phyloP scores from a whole-genome alignment of 2,888 invertebrate genomes.

The Ellobium chinense region DNA sequence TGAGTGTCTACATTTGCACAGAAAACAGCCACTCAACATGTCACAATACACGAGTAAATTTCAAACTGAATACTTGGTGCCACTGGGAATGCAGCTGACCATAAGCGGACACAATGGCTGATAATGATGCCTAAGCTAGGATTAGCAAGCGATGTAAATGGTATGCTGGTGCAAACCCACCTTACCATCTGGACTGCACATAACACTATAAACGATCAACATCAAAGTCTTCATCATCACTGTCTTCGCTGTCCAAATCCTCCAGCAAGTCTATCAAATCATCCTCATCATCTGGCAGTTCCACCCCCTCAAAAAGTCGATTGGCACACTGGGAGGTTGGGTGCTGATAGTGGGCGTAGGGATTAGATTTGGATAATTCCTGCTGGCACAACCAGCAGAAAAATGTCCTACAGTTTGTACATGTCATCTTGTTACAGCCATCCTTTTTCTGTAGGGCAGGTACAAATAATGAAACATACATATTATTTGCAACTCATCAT shows the following conservation, averaged over 20 bases:
- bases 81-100: too few relatives aligned
- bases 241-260: not conserved
- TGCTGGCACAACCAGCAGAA: constrained; percentile 84
- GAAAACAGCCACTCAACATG: too few relatives aligned
- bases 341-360: constrained; percentile 83
- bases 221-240: constrained; percentile 31
- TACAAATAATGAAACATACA: not conserved
- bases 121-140: too few relatives aligned
- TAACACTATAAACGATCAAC: constrained; percentile 19
- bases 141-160: too few relatives aligned
- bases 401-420: constrained; percentile 82
- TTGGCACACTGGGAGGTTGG: constrained; percentile 80
- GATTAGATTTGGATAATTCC: constrained; percentile 80
- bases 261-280: not conserved
- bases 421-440: constrained; percentile 86
- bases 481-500: too few relatives aligned
- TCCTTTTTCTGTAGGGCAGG: constrained; percentile 82
- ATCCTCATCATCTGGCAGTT: constrained; percentile 44
- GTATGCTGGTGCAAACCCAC: too few relatives aligned
- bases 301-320: constrained; percentile 80
- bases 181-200: not conserved
- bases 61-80: too few relatives aligned
- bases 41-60: too few relatives aligned
- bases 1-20: too few relatives aligned
- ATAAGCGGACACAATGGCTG: too few relatives aligned